Evolutionary conservation across 1,140 invertebrate genomes (phyloP), one percentile per base, ranked within the genome.

Genomic region (Archegozetes longisetosus): DNA sequence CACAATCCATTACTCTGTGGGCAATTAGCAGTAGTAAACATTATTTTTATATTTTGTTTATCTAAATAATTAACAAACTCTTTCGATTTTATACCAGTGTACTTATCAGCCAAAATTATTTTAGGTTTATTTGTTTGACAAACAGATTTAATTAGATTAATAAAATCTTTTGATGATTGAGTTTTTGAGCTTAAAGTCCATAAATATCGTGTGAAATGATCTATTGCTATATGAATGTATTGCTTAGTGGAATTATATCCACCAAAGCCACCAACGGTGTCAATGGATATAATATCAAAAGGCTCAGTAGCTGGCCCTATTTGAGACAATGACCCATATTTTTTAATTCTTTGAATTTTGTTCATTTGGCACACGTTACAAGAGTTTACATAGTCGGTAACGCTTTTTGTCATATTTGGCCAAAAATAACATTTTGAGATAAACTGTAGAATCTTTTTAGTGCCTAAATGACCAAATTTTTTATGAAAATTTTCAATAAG

Each of bases 201-300:
- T 27, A 25, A 20, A 28, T n/a, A 55, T 53, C 53, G 29, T 9
- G 59, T 20, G 20, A 61, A 55, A 20, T 48, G 13, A n/a, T 62
- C 61, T 0, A 62, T 60, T 17, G 58, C 51, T 27, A 62, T 0
- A 47, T 62, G 61, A 2, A 59, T 6, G 29, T 62, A 60, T 59
- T 60, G 25, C 25, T 62, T 60, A 1, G 17, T 22, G 22, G 61
- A 62, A 26, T 25, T 46, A 29, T 62, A 58, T 6, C 27, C 27
- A 23, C 4, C 50, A 24, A n/a, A n/a, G n/a, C n/a, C n/a, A n/a
- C n/a, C n/a, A n/a, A n/a, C n/a, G n/a, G n/a, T n/a, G n/a, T n/a
- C 61, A 52, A 62, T 62, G 9, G 61, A 32, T 23, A 62, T 55
- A 20, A 62, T 61, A 4, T 62, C 61, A 32, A 58, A 61, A 26